A percentile compares a stretch with the other conserved stretches of the same genome.
These are phyloP conservation scores for Polyergus mexicanus DNA, from an alignment of 1,140 invertebrate genomes.

Conservation along the genomic window DNA sequence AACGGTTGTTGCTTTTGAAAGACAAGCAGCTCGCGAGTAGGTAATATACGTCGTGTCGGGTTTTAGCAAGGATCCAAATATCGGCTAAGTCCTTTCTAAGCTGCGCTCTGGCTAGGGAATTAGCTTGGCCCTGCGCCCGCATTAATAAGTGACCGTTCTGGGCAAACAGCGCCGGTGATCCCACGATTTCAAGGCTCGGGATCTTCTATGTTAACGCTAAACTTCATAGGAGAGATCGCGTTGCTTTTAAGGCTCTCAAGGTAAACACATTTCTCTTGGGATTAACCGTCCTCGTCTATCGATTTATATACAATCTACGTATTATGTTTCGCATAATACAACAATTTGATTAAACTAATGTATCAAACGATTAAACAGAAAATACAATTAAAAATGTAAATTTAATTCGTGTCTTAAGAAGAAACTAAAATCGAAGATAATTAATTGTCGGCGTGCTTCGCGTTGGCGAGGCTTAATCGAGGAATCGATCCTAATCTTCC, in stretches of 20 bases:
- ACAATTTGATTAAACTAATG: background rate
- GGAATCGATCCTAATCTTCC: slow-evolving; percentile 57
- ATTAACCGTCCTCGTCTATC: background rate
- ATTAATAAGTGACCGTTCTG: slow-evolving; percentile 79
- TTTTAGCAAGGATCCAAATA: slow-evolving; percentile 76
- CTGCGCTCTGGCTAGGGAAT: slow-evolving; percentile 71
- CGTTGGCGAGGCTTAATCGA: slow-evolving; percentile 41
- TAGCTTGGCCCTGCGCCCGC: slow-evolving; percentile 77
- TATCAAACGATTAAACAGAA: no score
- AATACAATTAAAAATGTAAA: background rate
- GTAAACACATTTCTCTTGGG: background rate
- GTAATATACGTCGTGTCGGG: slow-evolving; percentile 51
- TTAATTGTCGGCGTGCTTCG: slow-evolving; percentile 23
- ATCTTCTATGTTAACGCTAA: slow-evolving; percentile 65
- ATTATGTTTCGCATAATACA: background rate
- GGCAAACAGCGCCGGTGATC: slow-evolving; percentile 72
- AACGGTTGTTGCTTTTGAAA: slow-evolving; percentile 45
- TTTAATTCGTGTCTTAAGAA: background rate
- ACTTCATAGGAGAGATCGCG: slow-evolving; percentile 57
- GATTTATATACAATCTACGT: background rate
- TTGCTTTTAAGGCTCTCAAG: slow-evolving; percentile 61
- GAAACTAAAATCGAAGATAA: background rate
- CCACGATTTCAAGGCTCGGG: slow-evolving; percentile 72
- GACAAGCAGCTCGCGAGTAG: slow-evolving; percentile 49
- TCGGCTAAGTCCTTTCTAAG: slow-evolving; percentile 76